phyloP scores from a whole-genome alignment of 1,140 invertebrate species.

The Philotrypesis tridentata region DNA sequence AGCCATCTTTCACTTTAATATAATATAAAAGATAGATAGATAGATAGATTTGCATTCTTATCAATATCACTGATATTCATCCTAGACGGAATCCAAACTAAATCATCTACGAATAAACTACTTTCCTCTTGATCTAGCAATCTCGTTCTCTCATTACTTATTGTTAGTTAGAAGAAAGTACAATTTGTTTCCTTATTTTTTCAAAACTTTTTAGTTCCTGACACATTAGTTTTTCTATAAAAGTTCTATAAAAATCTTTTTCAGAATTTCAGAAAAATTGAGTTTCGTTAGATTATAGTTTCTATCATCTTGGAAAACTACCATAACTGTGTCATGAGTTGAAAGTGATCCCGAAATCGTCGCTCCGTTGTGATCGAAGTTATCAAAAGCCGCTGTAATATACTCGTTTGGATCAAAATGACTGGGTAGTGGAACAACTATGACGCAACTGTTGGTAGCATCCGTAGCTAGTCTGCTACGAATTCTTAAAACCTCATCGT shows the following conservation, averaged over 20 bases:
- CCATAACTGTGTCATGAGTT: conserved; percentile 46
- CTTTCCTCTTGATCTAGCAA: too few species aligned
- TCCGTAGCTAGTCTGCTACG: not conserved
- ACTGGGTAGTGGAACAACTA: conserved; percentile 35
- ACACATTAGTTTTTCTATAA: not conserved
- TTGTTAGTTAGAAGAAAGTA: too few species aligned
- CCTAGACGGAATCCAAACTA: too few species aligned
- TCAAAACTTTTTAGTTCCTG: conserved; percentile 7
- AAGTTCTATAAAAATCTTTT: not conserved
- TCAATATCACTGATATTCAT: too few species aligned
- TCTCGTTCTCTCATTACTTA: too few species aligned
- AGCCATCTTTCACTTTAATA: too few species aligned
- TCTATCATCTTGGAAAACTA: conserved; percentile 35
- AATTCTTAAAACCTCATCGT: conserved; percentile 3
- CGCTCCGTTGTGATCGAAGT: conserved; percentile 50
- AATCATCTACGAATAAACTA: too few species aligned
- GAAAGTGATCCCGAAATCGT: conserved; percentile 43
- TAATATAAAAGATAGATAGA: too few species aligned
- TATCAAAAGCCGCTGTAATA: too few species aligned
- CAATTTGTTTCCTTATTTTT: not conserved
- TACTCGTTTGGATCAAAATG: conserved; percentile 34
- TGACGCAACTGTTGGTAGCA: conserved; percentile 18
- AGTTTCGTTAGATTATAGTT: conserved; percentile 26
- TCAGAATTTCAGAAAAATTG: conserved; percentile 13
- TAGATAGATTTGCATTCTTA: too few species aligned